Evolutionary conservation across 2,113 vertebrate species (phyloP), one percentile per base, ranked within the genome.

Genomic region (Caranx melampygus): DNA sequence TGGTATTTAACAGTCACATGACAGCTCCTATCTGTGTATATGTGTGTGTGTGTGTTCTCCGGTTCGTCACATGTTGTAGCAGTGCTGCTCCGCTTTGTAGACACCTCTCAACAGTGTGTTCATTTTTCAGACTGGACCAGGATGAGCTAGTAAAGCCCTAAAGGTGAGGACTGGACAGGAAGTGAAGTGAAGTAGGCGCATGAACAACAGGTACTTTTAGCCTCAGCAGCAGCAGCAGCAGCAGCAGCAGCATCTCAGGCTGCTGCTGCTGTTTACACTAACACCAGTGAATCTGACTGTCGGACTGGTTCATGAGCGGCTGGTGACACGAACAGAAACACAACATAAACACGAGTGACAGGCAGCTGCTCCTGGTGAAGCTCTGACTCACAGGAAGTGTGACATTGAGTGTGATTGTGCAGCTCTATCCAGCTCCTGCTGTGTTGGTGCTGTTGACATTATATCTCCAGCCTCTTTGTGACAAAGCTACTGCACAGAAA

Each of bases 1-100:
- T 31, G 60, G 31, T 47, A 52, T 84, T 74, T 54, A 10, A 85
- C 47, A 55, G 72, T 86, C 87, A 89, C 77, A 75, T 87, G 84
- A 82, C 49, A 21, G 54, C 34, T 59, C 14, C 37, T 71, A 26
- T 26, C 26, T 26, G 26, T 26, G 26, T 26, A 26, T 26, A 1
- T 26, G 26, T 26, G 26, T 26, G 26, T 26, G 26, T 26, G 11
- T 55, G 9, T 20, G 20, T 26, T 47, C 10, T 34, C 42, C 3
- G 52, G 21, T 62, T 76, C 11, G 14, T 72, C 65, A 72, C 72
- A 67, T 82, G 80, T 70, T 68, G 7, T 66, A 2, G 58, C 77
- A 47, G 42, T 73, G 11, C 37, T 59, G 20, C 33, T 81, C 15
- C 26, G 18, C 35, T 37, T 16, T 75, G 69, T 11, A 62, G 70